Base-by-base conservation (phyloP, 2,113 vertebrate species). In the Panurus biarmicus region DNA sequence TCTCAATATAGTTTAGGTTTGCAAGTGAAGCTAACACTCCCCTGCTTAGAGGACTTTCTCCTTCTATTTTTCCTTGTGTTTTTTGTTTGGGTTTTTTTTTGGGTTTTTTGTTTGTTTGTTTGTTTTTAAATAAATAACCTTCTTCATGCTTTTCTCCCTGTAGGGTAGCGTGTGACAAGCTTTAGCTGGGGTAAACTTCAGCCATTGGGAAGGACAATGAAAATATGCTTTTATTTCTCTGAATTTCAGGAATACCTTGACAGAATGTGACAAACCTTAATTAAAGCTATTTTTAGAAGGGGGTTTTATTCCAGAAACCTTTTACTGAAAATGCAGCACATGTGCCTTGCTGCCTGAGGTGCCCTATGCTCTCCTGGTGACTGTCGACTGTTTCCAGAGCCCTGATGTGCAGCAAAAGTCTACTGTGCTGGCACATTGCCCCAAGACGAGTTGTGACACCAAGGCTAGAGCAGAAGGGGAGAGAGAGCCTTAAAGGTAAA, bases 351-450 rank as follows among this genome's bases (percentile, higher is more conserved):
- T 81, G 62, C 38, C n/a, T 1, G 3, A 28, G 31, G 20, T 35
- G 44, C 21, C 48, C 36, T 3, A 1, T 0, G 2, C 18, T 84
- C 13, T 67, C 11, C 38, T 0, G 0, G 28, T 0, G 0, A 14
- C 36, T 62, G 6, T 21, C 0, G 0, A 15, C 42, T 3, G 0
- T 66, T 79, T 57, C 75, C 74, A 94, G 85, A 80, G 44, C 54
- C 91, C 38, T 72, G 62, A 76, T 1, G 2, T 76, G 82, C 78
- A 72, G 62, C 45, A 35, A 23, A 64, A 79, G 44, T 45, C 50
- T 24, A 9, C 25, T 3, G 3, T 36, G 26, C 76, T 92, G 76
- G 56, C 64, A 62, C 60, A 86, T 77, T 21, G 31, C 56, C 51
- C 44, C 40, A 53, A 56, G 36, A 62, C 5, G 3, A 91, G 33